Evolutionary conservation across 2,888 invertebrate genomes (phyloP).

Genomic region (Heliconius erato): DNA sequence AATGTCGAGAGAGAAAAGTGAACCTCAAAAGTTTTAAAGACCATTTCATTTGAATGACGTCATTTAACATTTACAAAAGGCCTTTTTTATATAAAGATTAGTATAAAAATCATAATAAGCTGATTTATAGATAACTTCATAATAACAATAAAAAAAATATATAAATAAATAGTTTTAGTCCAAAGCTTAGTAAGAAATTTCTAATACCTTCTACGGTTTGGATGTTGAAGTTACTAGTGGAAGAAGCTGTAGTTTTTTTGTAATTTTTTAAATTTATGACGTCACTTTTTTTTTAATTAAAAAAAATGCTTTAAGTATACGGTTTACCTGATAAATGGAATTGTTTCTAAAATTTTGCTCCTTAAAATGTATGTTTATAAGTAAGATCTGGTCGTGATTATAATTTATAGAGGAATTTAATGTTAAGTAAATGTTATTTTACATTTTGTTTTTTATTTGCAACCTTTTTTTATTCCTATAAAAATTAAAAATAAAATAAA

Average conservation of each 20-base stretch:
- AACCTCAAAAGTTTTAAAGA: background rate
- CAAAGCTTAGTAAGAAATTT: background rate
- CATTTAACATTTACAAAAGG: constrained; percentile 2
- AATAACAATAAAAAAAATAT: background rate
- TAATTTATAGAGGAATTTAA: constrained; percentile 39
- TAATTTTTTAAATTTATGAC: background rate
- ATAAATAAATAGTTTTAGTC: background rate
- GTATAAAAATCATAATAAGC: background rate
- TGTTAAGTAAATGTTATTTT: constrained; percentile 53
- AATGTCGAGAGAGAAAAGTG: background rate
- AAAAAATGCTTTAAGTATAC: background rate
- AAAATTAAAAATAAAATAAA: too few relatives aligned
- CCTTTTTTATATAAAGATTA: background rate
- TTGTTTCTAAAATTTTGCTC: constrained; percentile 21
- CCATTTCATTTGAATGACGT: background rate
- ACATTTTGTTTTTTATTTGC: constrained; percentile 45
- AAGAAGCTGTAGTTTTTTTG: background rate
- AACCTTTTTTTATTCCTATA: background rate
- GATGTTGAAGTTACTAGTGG: background rate
- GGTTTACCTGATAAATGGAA: constrained; percentile 21
- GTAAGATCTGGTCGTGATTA: constrained; percentile 47
- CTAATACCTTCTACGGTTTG: background rate
- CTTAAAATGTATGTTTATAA: constrained; percentile 3
- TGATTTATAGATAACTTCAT: background rate
- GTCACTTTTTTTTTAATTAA: background rate